A percentile compares a stretch with the other conserved stretches of the same genome.
Conservation (phyloP, 1,140 invertebrate species). For the Bombus confusus region DNA sequence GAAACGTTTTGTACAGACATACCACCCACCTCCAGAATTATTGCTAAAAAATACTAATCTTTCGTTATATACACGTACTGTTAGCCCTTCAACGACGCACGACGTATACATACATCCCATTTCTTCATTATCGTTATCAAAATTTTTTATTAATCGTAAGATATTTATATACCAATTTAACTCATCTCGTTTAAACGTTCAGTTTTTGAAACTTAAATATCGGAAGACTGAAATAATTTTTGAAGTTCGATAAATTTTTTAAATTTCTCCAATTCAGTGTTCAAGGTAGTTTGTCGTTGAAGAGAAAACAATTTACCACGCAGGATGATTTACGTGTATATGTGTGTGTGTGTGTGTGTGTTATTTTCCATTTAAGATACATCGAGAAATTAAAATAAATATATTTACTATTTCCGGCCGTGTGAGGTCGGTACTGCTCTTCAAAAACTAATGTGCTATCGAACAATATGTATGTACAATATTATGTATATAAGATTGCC, state of each 20-base stretch:
- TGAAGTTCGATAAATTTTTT: neutral
- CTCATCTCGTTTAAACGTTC: neutral
- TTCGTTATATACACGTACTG: constrained; percentile 37
- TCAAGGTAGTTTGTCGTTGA: neutral
- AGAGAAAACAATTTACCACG: constrained; percentile 7
- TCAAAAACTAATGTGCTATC: constrained; percentile 50
- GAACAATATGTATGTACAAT: constrained; percentile 54
- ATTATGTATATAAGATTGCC: constrained; percentile 33
- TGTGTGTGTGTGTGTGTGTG: too few relatives aligned
- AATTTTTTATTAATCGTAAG: neutral
- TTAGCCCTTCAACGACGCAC: neutral
- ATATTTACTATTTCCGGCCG: constrained; percentile 31
- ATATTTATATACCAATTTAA: neutral
- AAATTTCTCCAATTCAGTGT: neutral
- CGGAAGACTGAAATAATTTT: neutral
- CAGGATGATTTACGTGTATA: constrained; percentile 19
- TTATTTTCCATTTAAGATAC: constrained; percentile 27
- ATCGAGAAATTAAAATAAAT: constrained; percentile 53
- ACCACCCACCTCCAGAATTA: constrained; percentile 33
- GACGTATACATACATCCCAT: neutral
- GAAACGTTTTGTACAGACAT: constrained; percentile 32
- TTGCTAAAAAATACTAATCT: constrained; percentile 41
- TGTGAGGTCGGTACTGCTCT: constrained; percentile 43
- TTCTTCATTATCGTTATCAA: neutral
- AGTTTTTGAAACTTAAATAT: neutral